Percentiles rank a stretch among this genome's conserved stretches.
phyloP scores from a whole-genome alignment of 1,140 invertebrate species.

The Laodelphax striatellus region DNA sequence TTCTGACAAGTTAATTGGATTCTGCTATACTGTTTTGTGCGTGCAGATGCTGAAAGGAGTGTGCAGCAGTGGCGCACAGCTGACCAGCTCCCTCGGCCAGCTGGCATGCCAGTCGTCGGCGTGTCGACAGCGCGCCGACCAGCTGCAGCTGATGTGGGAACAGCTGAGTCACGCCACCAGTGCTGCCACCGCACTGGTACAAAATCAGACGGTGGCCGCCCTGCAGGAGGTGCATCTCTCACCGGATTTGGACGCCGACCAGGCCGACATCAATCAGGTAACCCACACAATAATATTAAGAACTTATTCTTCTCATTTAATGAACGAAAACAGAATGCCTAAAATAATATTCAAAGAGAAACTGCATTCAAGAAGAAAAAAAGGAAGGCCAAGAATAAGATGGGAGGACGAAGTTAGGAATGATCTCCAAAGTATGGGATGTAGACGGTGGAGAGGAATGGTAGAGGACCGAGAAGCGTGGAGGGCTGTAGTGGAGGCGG shows the following conservation, averaged over 20 bases:
- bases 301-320: no score
- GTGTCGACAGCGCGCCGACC: conserved; percentile 36
- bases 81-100: conserved; percentile 40
- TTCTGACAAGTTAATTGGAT: no score
- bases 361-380: no score
- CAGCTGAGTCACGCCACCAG: conserved; percentile 32
- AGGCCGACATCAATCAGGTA: conserved; percentile 31
- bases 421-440: no score
- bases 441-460: no score
- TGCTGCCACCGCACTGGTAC: conserved; percentile 17
- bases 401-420: no score
- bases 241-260: conserved; percentile 24
- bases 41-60: conserved; percentile 44
- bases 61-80: conserved; percentile 43
- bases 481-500: no score
- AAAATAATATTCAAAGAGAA: no score
- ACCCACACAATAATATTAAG: no score
- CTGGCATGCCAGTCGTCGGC: conserved; percentile 41
- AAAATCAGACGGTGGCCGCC: conserved; percentile 32
- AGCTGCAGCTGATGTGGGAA: conserved; percentile 45
- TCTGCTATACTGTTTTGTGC: not conserved
- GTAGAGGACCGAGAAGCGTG: no score
- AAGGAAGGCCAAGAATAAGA: no score
- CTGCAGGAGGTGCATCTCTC: conserved; percentile 39
- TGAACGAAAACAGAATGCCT: no score